Conservation (phyloP, 2,888 invertebrate species). For the Dicycla oo region DNA sequence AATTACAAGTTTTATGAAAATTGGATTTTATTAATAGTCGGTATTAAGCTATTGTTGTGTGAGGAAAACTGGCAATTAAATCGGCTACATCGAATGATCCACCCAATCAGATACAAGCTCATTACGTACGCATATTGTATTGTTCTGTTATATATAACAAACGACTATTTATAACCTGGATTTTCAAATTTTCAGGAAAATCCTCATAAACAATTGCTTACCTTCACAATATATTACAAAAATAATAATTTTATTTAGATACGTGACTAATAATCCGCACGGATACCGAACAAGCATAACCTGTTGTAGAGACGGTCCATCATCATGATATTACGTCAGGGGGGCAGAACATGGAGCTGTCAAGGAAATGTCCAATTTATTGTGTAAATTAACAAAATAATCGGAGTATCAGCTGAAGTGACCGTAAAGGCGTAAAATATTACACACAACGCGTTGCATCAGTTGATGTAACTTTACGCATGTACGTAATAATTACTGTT, state of each 20-base stretch:
- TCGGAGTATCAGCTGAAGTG: constrained; percentile 50
- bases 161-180: constrained; percentile 6
- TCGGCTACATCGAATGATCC: constrained; percentile 1
- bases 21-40: constrained; percentile 51
- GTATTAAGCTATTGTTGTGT: constrained; percentile 46
- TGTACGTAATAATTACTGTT: constrained; percentile 46
- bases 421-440: constrained; percentile 52
- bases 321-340: constrained; percentile 43
- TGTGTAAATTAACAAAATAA: constrained; percentile 43
- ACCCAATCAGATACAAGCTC: constrained; percentile 26
- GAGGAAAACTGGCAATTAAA: constrained; percentile 36
- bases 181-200: constrained; percentile 11
- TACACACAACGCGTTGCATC: constrained; percentile 53
- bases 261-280: constrained; percentile 15
- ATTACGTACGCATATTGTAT: constrained; percentile 24
- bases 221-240: background rate
- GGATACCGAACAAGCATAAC: constrained; percentile 35
- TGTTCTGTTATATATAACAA: constrained; percentile 24
- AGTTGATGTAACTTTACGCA: constrained; percentile 67
- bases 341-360: constrained; percentile 44
- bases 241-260: constrained; percentile 19
- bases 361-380: constrained; percentile 49
- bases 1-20: constrained; percentile 60
- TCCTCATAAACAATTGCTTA: constrained; percentile 1
- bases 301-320: constrained; percentile 27